A percentile compares a stretch with the other conserved stretches of the same genome.
These are phyloP conservation scores for Clarias macrocephalus DNA, from an alignment of 2,113 vertebrate species.

Conservation along the genomic window DNA sequence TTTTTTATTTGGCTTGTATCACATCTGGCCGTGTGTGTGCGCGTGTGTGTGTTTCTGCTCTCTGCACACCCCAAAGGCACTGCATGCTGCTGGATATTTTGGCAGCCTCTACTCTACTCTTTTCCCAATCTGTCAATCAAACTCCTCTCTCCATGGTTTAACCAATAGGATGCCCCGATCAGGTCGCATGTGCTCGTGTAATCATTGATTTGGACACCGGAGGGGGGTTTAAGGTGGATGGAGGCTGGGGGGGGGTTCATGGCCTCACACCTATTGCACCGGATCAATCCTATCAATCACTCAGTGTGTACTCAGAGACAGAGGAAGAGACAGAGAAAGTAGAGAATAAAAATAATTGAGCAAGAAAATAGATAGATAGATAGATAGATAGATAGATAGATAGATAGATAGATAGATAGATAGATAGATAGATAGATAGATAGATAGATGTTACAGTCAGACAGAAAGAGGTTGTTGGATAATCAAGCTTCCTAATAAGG, in stretches of 20 bases:
- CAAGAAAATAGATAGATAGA: neutral
- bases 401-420: neutral
- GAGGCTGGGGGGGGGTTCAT: neutral
- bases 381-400: no score
- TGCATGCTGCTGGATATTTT: slow-evolving; percentile 49
- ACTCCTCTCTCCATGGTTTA: slow-evolving; percentile 35
- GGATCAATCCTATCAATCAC: slow-evolving; percentile 37
- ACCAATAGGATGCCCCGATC: slow-evolving; percentile 29
- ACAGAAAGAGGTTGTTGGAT: neutral
- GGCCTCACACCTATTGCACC: slow-evolving; percentile 19
- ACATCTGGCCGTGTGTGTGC: neutral
- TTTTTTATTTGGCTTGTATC: neutral
- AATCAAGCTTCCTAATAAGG: neutral
- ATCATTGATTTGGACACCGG: slow-evolving; percentile 48
- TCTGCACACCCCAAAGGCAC: slow-evolving; percentile 44
- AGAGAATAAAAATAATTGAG: neutral
- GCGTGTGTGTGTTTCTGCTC: slow-evolving; percentile 24
- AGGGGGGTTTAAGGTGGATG: slow-evolving; percentile 21
- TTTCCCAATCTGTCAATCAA: slow-evolving; percentile 59
- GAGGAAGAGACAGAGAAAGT: neutral
- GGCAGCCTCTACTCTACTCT: slow-evolving; percentile 35
- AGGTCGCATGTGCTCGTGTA: slow-evolving; percentile 26
- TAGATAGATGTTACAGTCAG: neutral
- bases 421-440: neutral
- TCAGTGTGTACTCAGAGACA: neutral